Percentiles rank a stretch among this genome's conserved stretches.
These are phyloP conservation scores for Sparidentex hasta DNA, from an alignment of 2,797 vertebrate genomes.

Conservation along the genomic window DNA sequence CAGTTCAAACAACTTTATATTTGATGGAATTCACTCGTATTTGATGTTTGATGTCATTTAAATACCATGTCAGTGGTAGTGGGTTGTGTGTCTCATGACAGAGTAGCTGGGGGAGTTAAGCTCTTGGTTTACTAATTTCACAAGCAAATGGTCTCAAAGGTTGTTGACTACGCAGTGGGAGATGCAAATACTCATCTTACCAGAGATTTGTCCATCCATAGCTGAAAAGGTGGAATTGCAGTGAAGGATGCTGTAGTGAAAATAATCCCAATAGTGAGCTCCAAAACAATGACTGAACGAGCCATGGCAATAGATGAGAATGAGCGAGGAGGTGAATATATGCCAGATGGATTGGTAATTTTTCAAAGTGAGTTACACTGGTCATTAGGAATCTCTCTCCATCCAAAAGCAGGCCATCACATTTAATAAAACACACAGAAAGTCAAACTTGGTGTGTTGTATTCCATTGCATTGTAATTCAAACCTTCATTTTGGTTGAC, in stretches of 20 bases:
- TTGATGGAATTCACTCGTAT: constrained; percentile 11
- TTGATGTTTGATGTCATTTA: constrained; percentile 29
- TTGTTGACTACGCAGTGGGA: neutral
- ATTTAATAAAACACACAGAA: too few species aligned
- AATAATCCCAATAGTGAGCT: neutral
- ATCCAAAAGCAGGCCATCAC: neutral
- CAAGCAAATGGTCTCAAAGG: neutral
- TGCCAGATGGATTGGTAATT: neutral
- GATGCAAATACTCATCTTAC: neutral
- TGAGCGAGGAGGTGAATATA: neutral
- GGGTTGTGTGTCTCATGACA: constrained; percentile 3
- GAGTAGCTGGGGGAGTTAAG: constrained; percentile 1
- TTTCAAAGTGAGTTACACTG: neutral
- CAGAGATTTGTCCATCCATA: neutral
- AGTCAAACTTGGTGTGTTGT: neutral
- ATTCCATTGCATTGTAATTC: neutral
- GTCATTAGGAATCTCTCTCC: neutral
- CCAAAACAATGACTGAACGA: neutral
- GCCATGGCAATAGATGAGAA: neutral
- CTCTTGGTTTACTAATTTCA: constrained; percentile 3
- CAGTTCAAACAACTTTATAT: neutral
- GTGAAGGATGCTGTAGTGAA: neutral
- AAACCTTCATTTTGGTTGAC: neutral
- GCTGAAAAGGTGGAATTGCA: neutral
- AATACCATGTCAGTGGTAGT: neutral